Evolutionary conservation across 1,140 invertebrate species (phyloP), one percentile per base, ranked within the genome.

Genomic region (Temnothorax curvispinosus): DNA sequence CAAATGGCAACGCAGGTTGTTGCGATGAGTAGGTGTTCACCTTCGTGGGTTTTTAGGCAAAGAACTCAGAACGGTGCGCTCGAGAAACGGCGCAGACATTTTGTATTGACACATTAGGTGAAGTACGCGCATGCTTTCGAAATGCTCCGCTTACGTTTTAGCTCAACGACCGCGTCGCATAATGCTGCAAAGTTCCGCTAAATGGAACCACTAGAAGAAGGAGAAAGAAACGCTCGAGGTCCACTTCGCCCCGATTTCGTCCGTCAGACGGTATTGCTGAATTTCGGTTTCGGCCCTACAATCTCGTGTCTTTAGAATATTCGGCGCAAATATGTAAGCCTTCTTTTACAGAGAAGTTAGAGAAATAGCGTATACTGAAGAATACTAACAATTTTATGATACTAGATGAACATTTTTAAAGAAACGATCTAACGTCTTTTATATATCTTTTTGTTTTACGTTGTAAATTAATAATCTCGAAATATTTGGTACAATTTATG

Each of bases 191-290:
- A 88, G 90, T 91, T 90, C 64, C 72, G 89, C 85, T 91, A 91
- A 91, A 91, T 91, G 90, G 90, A 91, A 91, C 87, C 90, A 90
- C 77, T 91, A 91, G 87, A 91, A 64, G 65, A 91, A 69, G 60
- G 75, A 89, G 89, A 91, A 91, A 89, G 90, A 87, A 91, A 91
- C 21, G 80, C 90, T 91, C 62, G 62, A 56, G 62, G 85, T 91
- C 85, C 85, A 91, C 90, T 91, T 82, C 86, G 77, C 67, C 65
- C 50, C 52, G 87, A 86, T 86, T 87, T 87, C 85, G 72, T 84
- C 78, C 85, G 32, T 56, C 41, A 74, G 8, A 75, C 8, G 52
- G 47, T 84, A 84, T 90, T 58, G 54, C 82, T 87, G 65, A 74
- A 80, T 58, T 86, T 88, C 60, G n/a, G 74, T 44, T 86, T 88